phyloP scores from a whole-genome alignment of 2,888 invertebrate genomes.

The Sericinus montela region DNA sequence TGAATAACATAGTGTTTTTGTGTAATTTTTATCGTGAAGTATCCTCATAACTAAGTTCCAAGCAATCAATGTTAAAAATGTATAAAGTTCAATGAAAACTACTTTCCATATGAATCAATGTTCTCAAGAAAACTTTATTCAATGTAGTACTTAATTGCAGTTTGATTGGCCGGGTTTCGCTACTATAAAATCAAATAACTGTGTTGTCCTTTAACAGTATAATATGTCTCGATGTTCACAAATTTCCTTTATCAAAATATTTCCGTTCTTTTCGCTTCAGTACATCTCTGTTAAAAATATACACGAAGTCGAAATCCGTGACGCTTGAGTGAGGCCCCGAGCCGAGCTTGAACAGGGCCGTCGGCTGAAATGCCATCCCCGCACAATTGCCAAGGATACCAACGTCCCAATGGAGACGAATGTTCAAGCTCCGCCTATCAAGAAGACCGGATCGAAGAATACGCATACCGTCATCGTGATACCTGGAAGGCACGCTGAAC shows the following conservation, averaged over 20 bases:
- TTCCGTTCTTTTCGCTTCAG: constrained; percentile 5
- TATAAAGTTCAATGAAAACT: too few relatives aligned
- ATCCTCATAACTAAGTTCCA: too few relatives aligned
- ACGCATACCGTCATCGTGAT: background rate
- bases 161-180: too few relatives aligned
- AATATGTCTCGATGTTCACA: too few relatives aligned
- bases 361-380: background rate
- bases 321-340: background rate
- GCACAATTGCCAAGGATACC: background rate
- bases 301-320: constrained; percentile 2
- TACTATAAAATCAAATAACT: too few relatives aligned
- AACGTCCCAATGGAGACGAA: background rate
- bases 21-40: too few relatives aligned
- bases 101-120: too few relatives aligned
- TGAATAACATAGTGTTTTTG: too few relatives aligned
- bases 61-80: too few relatives aligned
- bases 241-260: background rate
- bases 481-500: constrained; percentile 6
- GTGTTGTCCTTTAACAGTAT: too few relatives aligned
- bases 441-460: background rate
- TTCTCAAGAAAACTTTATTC: too few relatives aligned
- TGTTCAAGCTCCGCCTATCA: background rate
- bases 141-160: too few relatives aligned
- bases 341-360: background rate
- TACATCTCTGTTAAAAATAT: constrained; percentile 1